Percentiles rank a stretch among this genome's conserved stretches.
Conservation (phyloP, 2,797 vertebrate genomes). For the Bryconaethiops microstoma region DNA sequence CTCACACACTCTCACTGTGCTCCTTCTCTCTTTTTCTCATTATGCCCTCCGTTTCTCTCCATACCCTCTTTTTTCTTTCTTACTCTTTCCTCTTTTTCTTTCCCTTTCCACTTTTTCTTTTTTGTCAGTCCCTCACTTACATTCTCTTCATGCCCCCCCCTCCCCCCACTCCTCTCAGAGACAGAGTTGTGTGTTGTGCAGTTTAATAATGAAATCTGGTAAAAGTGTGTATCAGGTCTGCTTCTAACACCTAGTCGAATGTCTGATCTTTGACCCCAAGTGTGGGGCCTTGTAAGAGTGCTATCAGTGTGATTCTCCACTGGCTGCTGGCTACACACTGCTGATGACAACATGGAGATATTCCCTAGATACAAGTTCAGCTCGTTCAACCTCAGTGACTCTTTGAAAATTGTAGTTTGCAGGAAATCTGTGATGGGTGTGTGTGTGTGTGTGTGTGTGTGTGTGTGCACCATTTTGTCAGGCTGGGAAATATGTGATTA, state of each 20-base stretch:
- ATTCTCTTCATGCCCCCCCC: neutral
- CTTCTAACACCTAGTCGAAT: conserved; percentile 47
- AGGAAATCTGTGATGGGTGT: conserved; percentile 43
- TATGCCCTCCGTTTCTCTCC: neutral
- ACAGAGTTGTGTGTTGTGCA: neutral
- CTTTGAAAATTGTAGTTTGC: conserved; percentile 31
- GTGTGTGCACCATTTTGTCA: conserved; percentile 14
- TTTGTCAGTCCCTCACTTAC: no score
- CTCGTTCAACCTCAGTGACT: conserved; percentile 17
- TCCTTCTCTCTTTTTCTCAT: neutral
- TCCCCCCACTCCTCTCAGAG: neutral
- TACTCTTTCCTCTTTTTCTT: neutral
- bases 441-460: conserved; percentile 42
- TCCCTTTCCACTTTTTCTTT: neutral
- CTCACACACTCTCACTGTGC: neutral
- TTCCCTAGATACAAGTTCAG: neutral
- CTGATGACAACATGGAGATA: conserved; percentile 11
- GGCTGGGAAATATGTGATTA: conserved; percentile 1
- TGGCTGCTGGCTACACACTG: conserved; percentile 14
- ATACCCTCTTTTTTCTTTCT: neutral
- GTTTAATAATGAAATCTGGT: conserved; percentile 45
- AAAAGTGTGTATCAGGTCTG: conserved; percentile 50
- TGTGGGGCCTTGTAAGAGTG: conserved; percentile 21
- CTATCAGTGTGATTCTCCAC: conserved; percentile 11
- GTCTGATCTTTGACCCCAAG: conserved; percentile 35